phyloP scores from a whole-genome alignment of 2,797 vertebrate genomes.

The Sylvilagus floridanus region DNA sequence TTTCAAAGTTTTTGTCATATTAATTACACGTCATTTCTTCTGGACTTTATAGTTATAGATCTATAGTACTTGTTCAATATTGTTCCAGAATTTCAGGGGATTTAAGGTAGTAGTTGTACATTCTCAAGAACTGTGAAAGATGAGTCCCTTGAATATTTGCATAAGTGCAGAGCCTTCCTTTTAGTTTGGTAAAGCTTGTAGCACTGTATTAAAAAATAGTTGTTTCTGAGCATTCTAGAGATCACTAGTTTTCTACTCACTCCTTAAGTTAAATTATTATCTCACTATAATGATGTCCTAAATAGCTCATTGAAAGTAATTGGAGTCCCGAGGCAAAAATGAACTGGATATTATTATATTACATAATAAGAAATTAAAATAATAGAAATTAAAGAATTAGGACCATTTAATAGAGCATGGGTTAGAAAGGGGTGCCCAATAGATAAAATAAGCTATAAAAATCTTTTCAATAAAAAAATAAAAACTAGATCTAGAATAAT shows the following conservation, averaged over 20 bases:
- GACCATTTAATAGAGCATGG: constrained; percentile 4
- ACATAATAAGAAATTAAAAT: constrained; percentile 54
- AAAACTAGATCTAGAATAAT: background rate
- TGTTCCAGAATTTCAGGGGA: background rate
- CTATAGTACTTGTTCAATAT: background rate
- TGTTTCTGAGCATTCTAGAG: constrained; percentile 45
- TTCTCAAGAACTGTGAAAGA: background rate
- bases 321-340: constrained; percentile 53
- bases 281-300: constrained; percentile 43
- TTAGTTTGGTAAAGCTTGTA: constrained; percentile 41
- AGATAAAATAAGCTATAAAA: constrained; percentile 40
- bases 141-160: background rate
- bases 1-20: constrained; percentile 26
- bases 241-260: background rate
- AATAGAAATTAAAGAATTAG: constrained; percentile 19
- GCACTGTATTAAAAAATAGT: constrained; percentile 44
- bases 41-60: background rate
- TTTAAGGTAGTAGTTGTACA: background rate
- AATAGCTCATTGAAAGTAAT: constrained; percentile 58
- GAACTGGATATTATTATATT: background rate
- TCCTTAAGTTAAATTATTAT: constrained; percentile 44
- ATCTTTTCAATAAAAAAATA: background rate
- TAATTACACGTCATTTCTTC: background rate
- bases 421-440: background rate
- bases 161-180: background rate